A percentile compares a stretch with the other conserved stretches of the same genome.
Evolutionary conservation across 2,113 vertebrate species (phyloP).

Genomic region (Thunnus thynnus): DNA sequence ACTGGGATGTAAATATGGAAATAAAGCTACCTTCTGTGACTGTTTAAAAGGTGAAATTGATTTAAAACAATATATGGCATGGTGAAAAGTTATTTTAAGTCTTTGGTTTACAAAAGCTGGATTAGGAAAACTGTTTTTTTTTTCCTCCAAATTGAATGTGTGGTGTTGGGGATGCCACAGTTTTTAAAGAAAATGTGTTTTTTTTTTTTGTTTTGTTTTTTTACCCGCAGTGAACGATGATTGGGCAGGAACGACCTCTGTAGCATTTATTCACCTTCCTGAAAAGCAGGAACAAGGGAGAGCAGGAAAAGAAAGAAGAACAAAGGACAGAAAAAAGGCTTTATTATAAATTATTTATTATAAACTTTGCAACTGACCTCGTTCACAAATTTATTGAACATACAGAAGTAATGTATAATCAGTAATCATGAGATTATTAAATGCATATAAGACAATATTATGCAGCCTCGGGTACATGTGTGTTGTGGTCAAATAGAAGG

Average conservation of each 20-base stretch:
- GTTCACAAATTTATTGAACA: not conserved
- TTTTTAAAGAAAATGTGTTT: not conserved
- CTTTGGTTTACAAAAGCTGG: too few relatives aligned
- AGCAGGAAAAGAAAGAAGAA: slow-evolving; percentile 51
- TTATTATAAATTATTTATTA: slow-evolving; percentile 16
- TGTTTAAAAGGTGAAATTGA: too few relatives aligned
- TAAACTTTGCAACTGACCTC: not conserved
- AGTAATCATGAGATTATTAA: slow-evolving; percentile 2
- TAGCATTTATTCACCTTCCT: slow-evolving; percentile 99
- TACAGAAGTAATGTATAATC: not conserved
- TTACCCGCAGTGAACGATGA: slow-evolving; percentile 99
- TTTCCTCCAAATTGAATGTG: not conserved
- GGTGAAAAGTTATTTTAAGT: too few relatives aligned
- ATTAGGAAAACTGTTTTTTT: too few relatives aligned
- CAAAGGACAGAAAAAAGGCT: slow-evolving; percentile 37
- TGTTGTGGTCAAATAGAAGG: slow-evolving; percentile 12
- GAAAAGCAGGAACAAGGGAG: slow-evolving; percentile 78
- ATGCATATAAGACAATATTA: not conserved
- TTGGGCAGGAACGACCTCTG: slow-evolving; percentile 96
- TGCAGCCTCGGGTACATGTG: not conserved
- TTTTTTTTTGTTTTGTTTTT: not conserved
- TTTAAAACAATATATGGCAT: too few relatives aligned
- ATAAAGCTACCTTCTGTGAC: too few relatives aligned
- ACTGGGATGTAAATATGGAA: too few relatives aligned
- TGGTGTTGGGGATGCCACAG: not conserved